These are phyloP conservation scores for Berghia stephanieae DNA, from an alignment of 1,140 invertebrate genomes.

Conservation along the genomic window DNA sequence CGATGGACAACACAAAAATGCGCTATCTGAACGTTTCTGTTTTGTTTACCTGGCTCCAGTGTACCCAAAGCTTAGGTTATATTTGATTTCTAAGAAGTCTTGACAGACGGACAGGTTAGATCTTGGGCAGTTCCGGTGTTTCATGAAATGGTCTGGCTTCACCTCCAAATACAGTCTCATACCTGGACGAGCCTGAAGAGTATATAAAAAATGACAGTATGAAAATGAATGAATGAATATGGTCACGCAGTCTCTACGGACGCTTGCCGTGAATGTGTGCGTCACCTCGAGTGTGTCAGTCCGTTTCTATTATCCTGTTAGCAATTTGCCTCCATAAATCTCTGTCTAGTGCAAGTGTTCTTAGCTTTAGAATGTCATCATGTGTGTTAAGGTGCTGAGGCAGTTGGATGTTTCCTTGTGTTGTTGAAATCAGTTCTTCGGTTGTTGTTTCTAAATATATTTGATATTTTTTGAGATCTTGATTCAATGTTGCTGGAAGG, in stretches of 20 bases:
- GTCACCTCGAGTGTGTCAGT: too few relatives aligned
- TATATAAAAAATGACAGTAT: neutral
- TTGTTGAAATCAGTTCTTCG: too few relatives aligned
- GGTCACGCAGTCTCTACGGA: too few relatives aligned
- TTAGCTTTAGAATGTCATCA: too few relatives aligned
- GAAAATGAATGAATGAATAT: neutral
- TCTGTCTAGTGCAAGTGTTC: too few relatives aligned
- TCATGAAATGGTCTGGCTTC: constrained; percentile 24
- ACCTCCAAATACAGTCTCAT: constrained; percentile 28
- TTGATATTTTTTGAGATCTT: too few relatives aligned
- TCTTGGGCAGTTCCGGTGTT: constrained; percentile 18
- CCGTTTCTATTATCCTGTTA: too few relatives aligned
- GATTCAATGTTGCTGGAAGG: too few relatives aligned
- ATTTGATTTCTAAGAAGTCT: constrained; percentile 53
- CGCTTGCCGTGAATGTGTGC: neutral
- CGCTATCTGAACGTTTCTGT: neutral
- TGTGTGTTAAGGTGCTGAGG: too few relatives aligned
- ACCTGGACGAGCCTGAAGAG: constrained; percentile 24
- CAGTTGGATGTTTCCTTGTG: too few relatives aligned
- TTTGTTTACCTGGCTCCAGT: constrained; percentile 52
- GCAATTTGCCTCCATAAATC: too few relatives aligned
- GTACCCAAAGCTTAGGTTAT: constrained; percentile 46
- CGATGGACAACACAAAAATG: neutral
- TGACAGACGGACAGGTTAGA: constrained; percentile 29
- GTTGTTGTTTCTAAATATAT: too few relatives aligned